Base-by-base conservation (phyloP, 2,888 invertebrate genomes). In the Sinelater perroti region DNA sequence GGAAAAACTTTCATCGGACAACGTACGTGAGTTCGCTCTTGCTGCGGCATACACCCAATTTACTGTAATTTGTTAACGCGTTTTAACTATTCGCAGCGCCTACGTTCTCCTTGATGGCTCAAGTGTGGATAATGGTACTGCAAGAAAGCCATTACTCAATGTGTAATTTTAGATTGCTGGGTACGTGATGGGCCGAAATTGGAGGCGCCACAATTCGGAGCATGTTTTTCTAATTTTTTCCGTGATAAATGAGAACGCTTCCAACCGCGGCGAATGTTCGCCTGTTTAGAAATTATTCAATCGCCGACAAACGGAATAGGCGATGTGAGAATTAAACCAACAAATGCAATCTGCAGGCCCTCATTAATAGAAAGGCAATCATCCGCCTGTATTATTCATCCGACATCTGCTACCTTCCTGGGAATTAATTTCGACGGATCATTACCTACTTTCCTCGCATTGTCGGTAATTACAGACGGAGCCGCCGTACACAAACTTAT, bases 361-460 rank as follows among this genome's bases (percentile, higher is more conserved):
- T 52, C 52, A 52, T 52, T 44, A 44, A 33, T 52, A 44, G 44
- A 52, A 38, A 46, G 38, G 30, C 46, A 54, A 54, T 54, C 45
- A 44, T 16, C 16, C 14, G 11, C 33, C 45, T 56, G 20, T 46
- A 57, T 57, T 51, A 57, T 57, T 50, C 51, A 57, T 57, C 47
- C 52, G 52, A 46, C 46, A 52, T 57, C 51, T 56, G 56, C 33
- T 21, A 24, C 38, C 45, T 33, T 56, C 51, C 50, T 50, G 33
- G 42, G 50, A 56, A 56, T 49, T 44, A 50, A 56, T 38, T 56
- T 30, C 45, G 11, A 26, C 20, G 16, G 18, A 56, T 56, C 56
- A 51, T 56, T 56, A 56, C 36, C 56, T 42, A 52, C 52, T 57
- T 52, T 57, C 51, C 31, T 51, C 44, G 45, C 30, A 52, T 52